Conservation (phyloP, 2,888 invertebrate genomes). For the Zaprionus obscuricornis region DNA sequence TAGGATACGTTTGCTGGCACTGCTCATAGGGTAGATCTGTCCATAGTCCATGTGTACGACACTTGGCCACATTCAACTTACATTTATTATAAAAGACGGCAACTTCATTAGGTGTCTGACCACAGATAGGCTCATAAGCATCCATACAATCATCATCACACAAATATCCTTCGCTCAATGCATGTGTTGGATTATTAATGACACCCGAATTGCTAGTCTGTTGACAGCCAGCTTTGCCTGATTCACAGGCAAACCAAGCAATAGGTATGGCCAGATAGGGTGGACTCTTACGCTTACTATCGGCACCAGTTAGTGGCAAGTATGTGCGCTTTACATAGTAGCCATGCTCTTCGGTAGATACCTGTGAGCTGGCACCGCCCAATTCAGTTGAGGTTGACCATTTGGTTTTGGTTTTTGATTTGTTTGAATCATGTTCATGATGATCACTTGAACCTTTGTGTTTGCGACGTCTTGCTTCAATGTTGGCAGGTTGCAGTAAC, state of each 20-base stretch:
- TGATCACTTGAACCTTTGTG: conserved; percentile 68
- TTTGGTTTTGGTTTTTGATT: conserved; percentile 78
- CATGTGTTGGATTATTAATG: conserved; percentile 63
- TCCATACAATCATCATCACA: conserved; percentile 78
- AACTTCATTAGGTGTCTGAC: conserved; percentile 68
- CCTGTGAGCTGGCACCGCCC: conserved; percentile 54
- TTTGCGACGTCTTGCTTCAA: conserved; percentile 67
- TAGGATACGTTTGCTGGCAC: conserved; percentile 67
- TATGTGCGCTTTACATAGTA: conserved; percentile 80
- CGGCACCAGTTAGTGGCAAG: conserved; percentile 38
- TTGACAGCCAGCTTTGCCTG: conserved; percentile 51
- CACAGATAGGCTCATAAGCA: conserved; percentile 76
- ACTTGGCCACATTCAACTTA: conserved; percentile 79
- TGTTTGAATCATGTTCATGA: conserved; percentile 46
- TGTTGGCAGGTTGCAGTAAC: conserved; percentile 42
- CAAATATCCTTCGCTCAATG: conserved; percentile 71
- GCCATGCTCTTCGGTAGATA: conserved; percentile 78
- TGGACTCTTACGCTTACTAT: conserved; percentile 55
- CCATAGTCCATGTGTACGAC: conserved; percentile 79
- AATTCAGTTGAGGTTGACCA: conserved; percentile 76
- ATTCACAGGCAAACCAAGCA: conserved; percentile 71
- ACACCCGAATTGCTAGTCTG: conserved; percentile 54
- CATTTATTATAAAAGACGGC: conserved; percentile 80
- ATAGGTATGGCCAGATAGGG: conserved; percentile 79
- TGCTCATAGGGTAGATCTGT: conserved; percentile 65